Evolutionary conservation across 2,113 vertebrate species (phyloP).

Genomic region (Mormyrus lacerda): DNA sequence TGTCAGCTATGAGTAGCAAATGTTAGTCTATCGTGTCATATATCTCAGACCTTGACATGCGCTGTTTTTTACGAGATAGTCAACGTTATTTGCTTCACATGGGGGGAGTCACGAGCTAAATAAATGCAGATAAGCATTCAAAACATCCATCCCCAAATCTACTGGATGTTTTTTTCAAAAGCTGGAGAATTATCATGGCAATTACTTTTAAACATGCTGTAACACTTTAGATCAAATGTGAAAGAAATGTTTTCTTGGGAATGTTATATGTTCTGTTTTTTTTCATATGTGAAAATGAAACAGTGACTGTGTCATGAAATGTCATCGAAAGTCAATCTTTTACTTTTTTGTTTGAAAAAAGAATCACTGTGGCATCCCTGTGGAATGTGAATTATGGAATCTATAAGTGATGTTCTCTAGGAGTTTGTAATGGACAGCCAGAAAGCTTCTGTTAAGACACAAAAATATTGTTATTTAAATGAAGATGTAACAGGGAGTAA

Average conservation of each 20-base stretch:
- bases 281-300: no score
- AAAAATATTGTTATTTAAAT: neutral
- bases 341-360: neutral
- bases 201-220: neutral
- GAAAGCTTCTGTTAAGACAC: neutral
- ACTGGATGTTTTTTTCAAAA: neutral
- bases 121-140: neutral
- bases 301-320: neutral
- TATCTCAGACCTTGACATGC: neutral
- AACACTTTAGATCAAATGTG: neutral
- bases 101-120: neutral
- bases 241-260: neutral
- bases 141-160: neutral
- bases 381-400: neutral
- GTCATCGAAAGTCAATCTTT: neutral
- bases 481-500: neutral
- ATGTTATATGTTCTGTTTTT: neutral
- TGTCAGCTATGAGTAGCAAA: neutral
- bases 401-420: neutral
- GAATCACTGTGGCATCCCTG: neutral
- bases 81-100: no score
- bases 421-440: neutral
- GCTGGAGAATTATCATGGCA: neutral
- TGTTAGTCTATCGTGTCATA: neutral
- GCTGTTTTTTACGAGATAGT: neutral